Conservation (phyloP, 2,113 vertebrate genomes). For the Prunella himalayana region DNA sequence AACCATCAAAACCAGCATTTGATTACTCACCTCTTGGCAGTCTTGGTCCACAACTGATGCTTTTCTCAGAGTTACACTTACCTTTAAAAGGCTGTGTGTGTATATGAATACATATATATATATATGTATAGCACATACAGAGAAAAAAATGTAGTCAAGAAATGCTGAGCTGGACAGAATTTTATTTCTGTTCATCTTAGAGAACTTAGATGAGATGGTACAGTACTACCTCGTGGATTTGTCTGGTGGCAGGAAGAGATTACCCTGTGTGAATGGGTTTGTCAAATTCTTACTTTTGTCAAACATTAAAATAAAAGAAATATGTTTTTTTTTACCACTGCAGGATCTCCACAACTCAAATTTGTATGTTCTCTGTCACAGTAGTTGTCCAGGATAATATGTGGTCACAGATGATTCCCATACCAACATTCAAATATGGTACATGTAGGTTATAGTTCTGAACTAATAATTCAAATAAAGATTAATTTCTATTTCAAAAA, state of each 20-base stretch:
- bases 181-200: neutral
- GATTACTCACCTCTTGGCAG: neutral
- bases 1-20: neutral
- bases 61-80: neutral
- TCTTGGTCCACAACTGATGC: neutral
- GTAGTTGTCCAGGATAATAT: neutral
- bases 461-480: conserved; percentile 50
- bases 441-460: neutral
- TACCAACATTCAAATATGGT: neutral
- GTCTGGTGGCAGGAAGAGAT: neutral
- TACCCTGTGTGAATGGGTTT: neutral
- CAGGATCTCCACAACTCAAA: neutral
- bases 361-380: neutral
- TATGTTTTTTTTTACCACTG: accelerated
- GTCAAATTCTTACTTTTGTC: neutral
- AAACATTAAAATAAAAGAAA: neutral
- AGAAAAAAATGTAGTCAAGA: neutral
- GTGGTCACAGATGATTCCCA: neutral
- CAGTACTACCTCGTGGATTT: neutral
- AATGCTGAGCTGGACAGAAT: neutral
- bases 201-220: neutral
- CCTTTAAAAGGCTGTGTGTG: neutral
- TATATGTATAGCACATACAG: accelerated
- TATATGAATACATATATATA: neutral
- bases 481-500: conserved; percentile 56